These are phyloP conservation scores for Burhinus oedicnemus DNA, from an alignment of 2,113 vertebrate genomes.

Conservation along the genomic window DNA sequence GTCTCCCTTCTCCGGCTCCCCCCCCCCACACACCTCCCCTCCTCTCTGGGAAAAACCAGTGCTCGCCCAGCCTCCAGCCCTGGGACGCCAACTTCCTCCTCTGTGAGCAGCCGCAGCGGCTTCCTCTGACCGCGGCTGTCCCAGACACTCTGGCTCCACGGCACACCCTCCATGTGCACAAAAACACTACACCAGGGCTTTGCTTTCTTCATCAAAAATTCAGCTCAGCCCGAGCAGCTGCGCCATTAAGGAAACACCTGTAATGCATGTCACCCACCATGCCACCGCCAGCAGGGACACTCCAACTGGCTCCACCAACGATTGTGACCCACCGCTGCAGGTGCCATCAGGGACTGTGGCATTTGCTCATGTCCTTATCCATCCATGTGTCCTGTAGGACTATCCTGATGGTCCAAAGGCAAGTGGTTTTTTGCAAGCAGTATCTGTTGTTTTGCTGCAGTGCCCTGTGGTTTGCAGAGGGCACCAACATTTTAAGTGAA, in stretches of 20 bases:
- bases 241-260: neutral
- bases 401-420: neutral
- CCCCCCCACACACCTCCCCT: neutral
- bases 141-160: conserved; percentile 70
- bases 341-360: neutral
- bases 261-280: rapidly evolving
- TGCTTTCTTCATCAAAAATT: neutral
- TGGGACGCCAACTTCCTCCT: conserved; percentile 37
- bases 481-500: neutral
- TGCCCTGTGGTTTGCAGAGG: neutral
- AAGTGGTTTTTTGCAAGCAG: neutral
- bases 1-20: neutral
- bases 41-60: neutral
- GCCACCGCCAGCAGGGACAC: rapidly evolving
- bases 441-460: neutral
- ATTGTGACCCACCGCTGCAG: rapidly evolving
- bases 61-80: conserved; percentile 1
- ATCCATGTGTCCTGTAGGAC: neutral
- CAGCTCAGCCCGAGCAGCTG: neutral
- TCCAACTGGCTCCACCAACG: rapidly evolving
- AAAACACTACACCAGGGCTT: conserved; percentile 13
- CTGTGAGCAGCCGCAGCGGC: neutral
- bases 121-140: conserved; percentile 62
- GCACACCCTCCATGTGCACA: conserved; percentile 46
- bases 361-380: rapidly evolving